Base-by-base conservation (phyloP, 2,113 vertebrate species). In the Entomyzon cyanotis region DNA sequence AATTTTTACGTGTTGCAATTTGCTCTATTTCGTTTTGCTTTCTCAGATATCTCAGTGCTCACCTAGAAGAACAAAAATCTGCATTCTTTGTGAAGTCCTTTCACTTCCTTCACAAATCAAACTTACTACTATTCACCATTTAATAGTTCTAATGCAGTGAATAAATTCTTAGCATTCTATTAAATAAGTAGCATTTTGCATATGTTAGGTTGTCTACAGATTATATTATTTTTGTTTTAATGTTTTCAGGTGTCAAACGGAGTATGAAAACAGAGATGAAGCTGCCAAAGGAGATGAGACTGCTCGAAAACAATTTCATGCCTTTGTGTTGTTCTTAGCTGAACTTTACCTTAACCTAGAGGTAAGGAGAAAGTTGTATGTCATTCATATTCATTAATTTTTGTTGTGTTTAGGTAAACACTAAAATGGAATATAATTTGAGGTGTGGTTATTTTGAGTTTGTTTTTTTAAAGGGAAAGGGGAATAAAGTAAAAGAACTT, bases 331-430 rank as follows among this genome's bases (percentile, higher is more conserved):
- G 47, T 99, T 99, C 91, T 95, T 99, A 79, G 99, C 99, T 91
- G 99, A 99, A 90, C 99, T 99, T 64, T 99, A 99, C 78, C 98
- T 99, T 83, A 99, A 99, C 96, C 94, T 99, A 84, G 99, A 99
- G 99, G 99, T 99, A 93, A 98, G 97, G 71, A 67, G 11, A 41
- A 82, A 31, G 33, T 62, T 89, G 41, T 67, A 25, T 23, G 27
- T 59, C 37, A 47, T 85, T 92, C 21, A 63, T 52, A n/a, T 87
- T 84, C 24, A 27, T 52, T 62, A 19, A 24, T 46, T 88, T 87
- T 64, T 88, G 14, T 69, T 84, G 12, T 70, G 5, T 78, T 81
- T 49, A 63, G 28, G 15, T 77, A 47, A 76, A 76, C 28, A 15
- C 11, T 89, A 80, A 69, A 80, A 73, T 50, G 24, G 24, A 68